Evolutionary conservation across 1,140 invertebrate genomes (phyloP).

Genomic region (Diprion similis): DNA sequence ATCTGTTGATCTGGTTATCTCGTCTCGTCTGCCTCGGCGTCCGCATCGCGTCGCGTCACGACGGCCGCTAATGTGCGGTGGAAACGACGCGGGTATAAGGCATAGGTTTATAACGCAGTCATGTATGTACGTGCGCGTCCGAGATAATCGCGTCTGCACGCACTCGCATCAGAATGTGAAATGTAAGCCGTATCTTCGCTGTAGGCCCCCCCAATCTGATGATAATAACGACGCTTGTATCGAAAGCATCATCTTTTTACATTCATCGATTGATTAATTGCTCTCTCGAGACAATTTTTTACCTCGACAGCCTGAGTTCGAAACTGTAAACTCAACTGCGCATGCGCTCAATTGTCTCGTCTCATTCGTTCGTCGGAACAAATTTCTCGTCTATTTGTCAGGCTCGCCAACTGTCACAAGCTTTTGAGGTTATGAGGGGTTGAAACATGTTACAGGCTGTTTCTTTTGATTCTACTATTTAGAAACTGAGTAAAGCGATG

Average conservation of each 20-base stretch:
- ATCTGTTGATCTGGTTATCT: not conserved
- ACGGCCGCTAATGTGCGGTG: not conserved
- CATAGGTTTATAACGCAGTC: not conserved
- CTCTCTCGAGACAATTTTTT: not conserved
- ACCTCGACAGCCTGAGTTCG: no score
- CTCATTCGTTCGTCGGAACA: no score
- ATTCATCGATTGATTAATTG: constrained; percentile 1
- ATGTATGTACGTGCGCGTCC: not conserved
- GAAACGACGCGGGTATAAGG: not conserved
- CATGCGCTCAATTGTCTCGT: no score
- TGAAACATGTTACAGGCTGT: no score
- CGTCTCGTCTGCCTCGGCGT: not conserved
- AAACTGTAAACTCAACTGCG: no score
- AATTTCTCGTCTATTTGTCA: no score
- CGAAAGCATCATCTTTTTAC: not conserved
- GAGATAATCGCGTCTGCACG: constrained; percentile 2
- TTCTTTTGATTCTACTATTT: no score
- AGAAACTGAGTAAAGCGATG: no score
- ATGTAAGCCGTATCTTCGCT: not conserved
- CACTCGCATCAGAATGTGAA: not conserved
- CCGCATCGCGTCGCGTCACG: not conserved
- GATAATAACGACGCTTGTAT: not conserved
- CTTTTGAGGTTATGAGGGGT: no score
- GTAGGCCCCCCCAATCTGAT: not conserved
- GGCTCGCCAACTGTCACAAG: no score